Evolutionary conservation across 2,888 invertebrate genomes (phyloP), one percentile per base, ranked within the genome.

Genomic region (Perdita meconis): DNA sequence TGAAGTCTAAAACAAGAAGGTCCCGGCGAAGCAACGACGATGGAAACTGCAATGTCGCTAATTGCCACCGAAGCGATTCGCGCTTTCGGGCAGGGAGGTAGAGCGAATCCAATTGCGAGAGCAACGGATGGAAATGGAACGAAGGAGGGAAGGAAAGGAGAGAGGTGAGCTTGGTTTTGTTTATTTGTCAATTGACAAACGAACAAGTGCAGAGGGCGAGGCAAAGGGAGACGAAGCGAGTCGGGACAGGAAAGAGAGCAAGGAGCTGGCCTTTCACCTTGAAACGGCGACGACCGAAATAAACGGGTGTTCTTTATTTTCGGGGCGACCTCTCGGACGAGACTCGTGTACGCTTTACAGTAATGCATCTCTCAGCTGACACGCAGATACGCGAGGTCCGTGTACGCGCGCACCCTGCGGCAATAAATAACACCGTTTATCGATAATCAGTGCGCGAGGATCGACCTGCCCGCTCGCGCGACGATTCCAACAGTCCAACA

Each of bases 301-400:
- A 83, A 80, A 75, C 70, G 47, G 34, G n/a, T 38, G 64, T 77
- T 57, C 75, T 80, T 72, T 83, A 80, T 83, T 82, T 83, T 70
- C 57, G 75, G 64, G n/a, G 64, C 61, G 60, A 60, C 12, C 51
- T 65, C 51, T 69, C 55, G 38, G 6, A n/a, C 50, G 19, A 13
- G 22, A 50, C 69, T 66, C 51, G 63, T 65, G 68, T 53, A 53
- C 59, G 42, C 61, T 77, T 55, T 47, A 42, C 77, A 59, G 24
- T 51, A 56, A 80, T 61, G 77, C 72, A 67, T 44, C 47, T 47
- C 47, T 47, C 51, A 12, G 19, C 13, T 42, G 65, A 61, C 51
- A 42, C 50, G 42, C 22, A 51, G 26, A 51, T 56, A 55, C 42
- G 38, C n/a, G 64, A 59, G 63, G 56, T 16, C 0, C 19, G 26